phyloP scores from a whole-genome alignment of 2,113 vertebrate species.

The Notechis scutatus region DNA sequence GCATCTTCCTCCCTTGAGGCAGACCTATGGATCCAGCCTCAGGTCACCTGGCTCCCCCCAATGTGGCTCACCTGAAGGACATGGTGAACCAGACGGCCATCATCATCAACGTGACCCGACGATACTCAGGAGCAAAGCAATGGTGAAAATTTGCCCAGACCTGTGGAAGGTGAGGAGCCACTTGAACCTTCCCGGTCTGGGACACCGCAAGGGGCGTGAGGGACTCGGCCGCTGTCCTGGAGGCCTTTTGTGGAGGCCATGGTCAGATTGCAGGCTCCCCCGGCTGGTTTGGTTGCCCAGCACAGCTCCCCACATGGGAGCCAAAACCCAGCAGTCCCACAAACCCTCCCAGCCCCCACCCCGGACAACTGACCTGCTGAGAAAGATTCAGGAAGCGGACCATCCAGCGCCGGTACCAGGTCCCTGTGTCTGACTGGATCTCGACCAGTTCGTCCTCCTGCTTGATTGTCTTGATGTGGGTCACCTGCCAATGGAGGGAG shows the following conservation, averaged over 20 bases:
- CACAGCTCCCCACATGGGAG: neutral
- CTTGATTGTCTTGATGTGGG: conserved; percentile 95
- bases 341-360: neutral
- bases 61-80: conserved; percentile 85
- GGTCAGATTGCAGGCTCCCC: neutral
- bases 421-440: conserved; percentile 81
- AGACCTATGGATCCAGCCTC: neutral
- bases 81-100: conserved; percentile 99
- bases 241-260: neutral
- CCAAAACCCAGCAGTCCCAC: neutral
- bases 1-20: neutral
- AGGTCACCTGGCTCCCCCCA: neutral
- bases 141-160: conserved; percentile 89
- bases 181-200: neutral
- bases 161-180: conserved; percentile 29
- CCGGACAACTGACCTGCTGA: conserved; percentile 77
- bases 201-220: fast-evolving
- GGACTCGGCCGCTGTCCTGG: neutral
- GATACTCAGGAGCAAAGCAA: conserved; percentile 85
- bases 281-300: neutral
- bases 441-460: conserved; percentile 89
- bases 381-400: conserved; percentile 81
- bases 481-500: conserved; percentile 74
- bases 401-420: conserved; percentile 91
- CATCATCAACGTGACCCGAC: conserved; percentile 93